Percentiles rank a stretch among this genome's conserved stretches.
phyloP scores from a whole-genome alignment of 2,797 vertebrate species.

The Buceros bicornis region DNA sequence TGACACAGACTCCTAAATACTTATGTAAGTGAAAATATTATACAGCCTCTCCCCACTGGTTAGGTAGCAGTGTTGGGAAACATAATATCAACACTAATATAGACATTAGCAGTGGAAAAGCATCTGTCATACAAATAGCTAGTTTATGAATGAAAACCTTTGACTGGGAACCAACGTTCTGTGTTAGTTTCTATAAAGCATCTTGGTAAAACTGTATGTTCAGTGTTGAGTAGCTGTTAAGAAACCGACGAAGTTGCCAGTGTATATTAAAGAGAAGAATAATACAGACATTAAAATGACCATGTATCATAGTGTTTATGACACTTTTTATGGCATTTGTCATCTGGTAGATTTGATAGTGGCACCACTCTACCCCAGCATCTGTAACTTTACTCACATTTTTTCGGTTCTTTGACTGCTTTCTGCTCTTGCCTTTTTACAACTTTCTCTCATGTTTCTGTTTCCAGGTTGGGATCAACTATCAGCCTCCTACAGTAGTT shows the following conservation, averaged over 20 bases:
- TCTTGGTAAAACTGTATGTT: neutral
- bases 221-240: neutral
- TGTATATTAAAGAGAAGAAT: neutral
- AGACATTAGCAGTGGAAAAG: neutral
- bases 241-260: neutral
- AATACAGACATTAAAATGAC: neutral
- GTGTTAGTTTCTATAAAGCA: neutral
- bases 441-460: neutral
- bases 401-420: neutral
- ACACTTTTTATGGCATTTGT: neutral
- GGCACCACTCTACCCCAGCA: neutral
- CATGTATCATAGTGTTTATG: neutral
- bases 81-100: neutral
- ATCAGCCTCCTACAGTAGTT: constrained; percentile 92
- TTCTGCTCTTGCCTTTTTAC: neutral
- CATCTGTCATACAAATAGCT: neutral
- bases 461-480: constrained; percentile 94
- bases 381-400: neutral
- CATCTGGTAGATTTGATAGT: neutral
- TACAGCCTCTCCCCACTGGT: neutral
- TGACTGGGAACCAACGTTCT: neutral
- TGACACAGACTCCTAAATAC: neutral
- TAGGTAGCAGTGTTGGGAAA: neutral
- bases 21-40: neutral
- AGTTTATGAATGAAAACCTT: neutral